Percentiles rank a stretch among this genome's conserved stretches.
Evolutionary conservation across 2,888 invertebrate species (phyloP).

Genomic region (Blomia tropicalis): DNA sequence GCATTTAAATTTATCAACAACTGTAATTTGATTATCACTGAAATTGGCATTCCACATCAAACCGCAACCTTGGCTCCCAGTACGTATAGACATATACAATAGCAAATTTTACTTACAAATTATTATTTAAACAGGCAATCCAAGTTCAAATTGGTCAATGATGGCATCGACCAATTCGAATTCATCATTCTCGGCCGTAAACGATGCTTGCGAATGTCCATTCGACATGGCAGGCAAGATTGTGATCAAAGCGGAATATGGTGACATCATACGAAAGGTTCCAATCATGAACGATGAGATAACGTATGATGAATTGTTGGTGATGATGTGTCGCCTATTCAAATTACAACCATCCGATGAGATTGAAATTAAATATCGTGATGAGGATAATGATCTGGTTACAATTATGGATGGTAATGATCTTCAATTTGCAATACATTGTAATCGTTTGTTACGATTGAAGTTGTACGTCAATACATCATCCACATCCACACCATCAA

Average conservation of each 20-base stretch:
- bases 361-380: conserved; percentile 52
- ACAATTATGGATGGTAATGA: conserved; percentile 55
- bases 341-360: conserved; percentile 49
- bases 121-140: background rate
- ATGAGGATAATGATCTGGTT: conserved; percentile 55
- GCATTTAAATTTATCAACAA: no score
- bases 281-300: conserved; percentile 56
- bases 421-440: conserved; percentile 51
- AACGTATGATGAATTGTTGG: conserved; percentile 50
- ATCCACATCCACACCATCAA: conserved; percentile 34
- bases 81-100: no score
- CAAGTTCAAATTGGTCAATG: background rate
- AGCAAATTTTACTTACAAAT: no score
- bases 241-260: conserved; percentile 42
- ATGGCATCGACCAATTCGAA: conserved; percentile 23
- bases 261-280: conserved; percentile 50
- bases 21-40: no score
- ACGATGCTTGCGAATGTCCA: conserved; percentile 29
- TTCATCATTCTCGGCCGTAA: conserved; percentile 22
- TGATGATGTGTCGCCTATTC: conserved; percentile 57
- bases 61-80: no score
- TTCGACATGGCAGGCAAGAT: conserved; percentile 34
- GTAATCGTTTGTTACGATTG: conserved; percentile 48
- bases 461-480: conserved; percentile 43
- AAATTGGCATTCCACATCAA: no score